Base-by-base conservation (phyloP, 1,140 invertebrate genomes). In the Megathymus violae region DNA sequence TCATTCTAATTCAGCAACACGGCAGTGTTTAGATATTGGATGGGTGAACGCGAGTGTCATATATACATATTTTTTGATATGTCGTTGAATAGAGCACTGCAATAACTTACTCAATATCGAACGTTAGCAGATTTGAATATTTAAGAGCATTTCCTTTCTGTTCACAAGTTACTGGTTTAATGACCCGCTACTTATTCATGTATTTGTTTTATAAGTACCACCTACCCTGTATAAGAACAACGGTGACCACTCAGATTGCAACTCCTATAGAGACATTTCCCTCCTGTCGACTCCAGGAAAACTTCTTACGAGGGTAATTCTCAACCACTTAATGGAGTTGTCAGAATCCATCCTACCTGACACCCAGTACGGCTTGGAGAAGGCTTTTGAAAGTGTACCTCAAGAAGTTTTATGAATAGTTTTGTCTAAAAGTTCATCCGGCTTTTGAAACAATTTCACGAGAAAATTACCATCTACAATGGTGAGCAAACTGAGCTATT, bases 151-250 rank as follows among this genome's bases (percentile, higher is more conserved):
- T n/a, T n/a, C n/a, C n/a, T n/a, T n/a, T n/a, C n/a, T n/a, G n/a
- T n/a, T n/a, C n/a, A n/a, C n/a, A n/a, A n/a, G n/a, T n/a, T n/a
- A n/a, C n/a, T n/a, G n/a, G n/a, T n/a, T n/a, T n/a, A n/a, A n/a
- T n/a, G n/a, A n/a, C n/a, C n/a, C n/a, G n/a, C n/a, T n/a, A n/a
- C n/a, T n/a, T n/a, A n/a, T n/a, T n/a, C n/a, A n/a, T n/a, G n/a
- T 11, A 58, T 78, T 13, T 41, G 40, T 0, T n/a, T n/a, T n/a
- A n/a, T n/a, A n/a, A n/a, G n/a, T n/a, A n/a, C n/a, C n/a, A n/a
- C n/a, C n/a, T n/a, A n/a, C 66, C 1, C 43, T 71, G 0, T 70
- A 74, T 19, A 78, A 78, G 19, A 59, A 64, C 38, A 73, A 73
- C 7, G 68, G 73, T 7, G 64, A 71, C 13, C 52, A 66, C 1